Evolutionary conservation across 2,797 vertebrate species (phyloP), one percentile per base, ranked within the genome.

Genomic region (Pachyuromys duprasi): DNA sequence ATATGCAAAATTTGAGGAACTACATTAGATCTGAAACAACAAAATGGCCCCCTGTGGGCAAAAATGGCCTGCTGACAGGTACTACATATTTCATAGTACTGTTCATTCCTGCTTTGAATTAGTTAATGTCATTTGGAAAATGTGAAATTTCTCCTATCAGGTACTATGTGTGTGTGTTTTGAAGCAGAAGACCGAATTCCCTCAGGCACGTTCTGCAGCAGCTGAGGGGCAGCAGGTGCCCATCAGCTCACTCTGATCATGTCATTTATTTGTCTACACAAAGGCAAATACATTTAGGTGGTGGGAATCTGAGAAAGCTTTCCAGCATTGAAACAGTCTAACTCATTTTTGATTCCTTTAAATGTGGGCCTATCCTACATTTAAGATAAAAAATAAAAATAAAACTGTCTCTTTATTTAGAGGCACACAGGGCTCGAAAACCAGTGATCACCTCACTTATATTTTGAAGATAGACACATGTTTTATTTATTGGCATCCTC

Each of bases 401-500:
- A 62, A 83, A 83, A 83, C 18, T 13, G 65, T 72, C 60, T 76
- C n/a, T 83, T 86, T 89, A 89, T 14, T 80, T 67, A 87, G 79
- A 94, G 24, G 5, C n/a, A 42, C 1, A 17, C 0, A 39, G 1
- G n/a, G 1, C n/a, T 80, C 79, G 63, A 39, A 88, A 91, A 91
- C 31, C 33, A 75, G 74, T 83, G 9, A 86, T 42, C 81, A 84
- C 26, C 45, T 49, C 57, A 36, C 7, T 36, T 76, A 17, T 62
- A 63, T 86, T 90, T 57, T 70, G 15, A 74, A 95, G 90, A 65
- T 3, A 80, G 89, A 65, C 24, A 63, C 2, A n/a, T 91, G 31
- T 36, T 76, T 95, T 81, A 75, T 53, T 86, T 88, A 86, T 20
- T 86, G 92, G 60, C 17, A 0, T 89, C 94, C 84, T 90, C 74